Evolutionary conservation across 2,888 invertebrate genomes (phyloP).

Genomic region (Platycheirus albimanus): DNA sequence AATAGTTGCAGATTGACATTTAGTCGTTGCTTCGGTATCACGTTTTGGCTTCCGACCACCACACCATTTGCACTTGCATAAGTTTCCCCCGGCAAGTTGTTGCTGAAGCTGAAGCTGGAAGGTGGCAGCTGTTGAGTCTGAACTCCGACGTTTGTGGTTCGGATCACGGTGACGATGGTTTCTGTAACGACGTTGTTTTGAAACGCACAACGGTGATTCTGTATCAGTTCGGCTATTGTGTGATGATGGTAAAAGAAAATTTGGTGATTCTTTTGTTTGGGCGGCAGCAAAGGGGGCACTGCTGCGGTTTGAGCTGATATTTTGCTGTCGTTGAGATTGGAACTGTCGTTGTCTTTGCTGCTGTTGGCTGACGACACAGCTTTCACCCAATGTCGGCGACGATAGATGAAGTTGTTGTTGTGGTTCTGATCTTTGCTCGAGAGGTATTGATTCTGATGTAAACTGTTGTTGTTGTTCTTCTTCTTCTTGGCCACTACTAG

Average conservation of each 20-base stretch:
- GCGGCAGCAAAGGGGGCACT: background rate
- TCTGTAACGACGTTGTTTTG: conserved; percentile 15
- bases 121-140: conserved; percentile 38
- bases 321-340: conserved; percentile 56
- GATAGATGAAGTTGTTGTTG: conserved; percentile 17
- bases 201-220: conserved; percentile 13
- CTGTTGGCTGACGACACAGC: conserved; percentile 16
- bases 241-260: conserved; percentile 4
- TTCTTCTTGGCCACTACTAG: conserved; percentile 8
- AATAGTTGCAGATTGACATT: conserved; percentile 10
- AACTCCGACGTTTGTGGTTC: conserved; percentile 43
- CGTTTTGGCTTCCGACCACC: conserved; percentile 30
- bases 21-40: conserved; percentile 23
- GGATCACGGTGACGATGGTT: conserved; percentile 34
- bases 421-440: background rate
- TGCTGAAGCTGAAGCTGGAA: conserved; percentile 21
- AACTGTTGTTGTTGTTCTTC: conserved; percentile 11
- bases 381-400: conserved; percentile 27
- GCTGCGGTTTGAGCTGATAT: conserved; percentile 42
- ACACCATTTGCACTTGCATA: conserved; percentile 40
- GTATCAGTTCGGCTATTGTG: conserved; percentile 6
- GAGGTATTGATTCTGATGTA: conserved; percentile 22
- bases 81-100: background rate
- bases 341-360: conserved; percentile 57
- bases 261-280: background rate